A percentile compares a stretch with the other conserved stretches of the same genome.
These are phyloP conservation scores for Arremon aurantiirostris DNA, from an alignment of 2,797 vertebrate species.

Conservation along the genomic window DNA sequence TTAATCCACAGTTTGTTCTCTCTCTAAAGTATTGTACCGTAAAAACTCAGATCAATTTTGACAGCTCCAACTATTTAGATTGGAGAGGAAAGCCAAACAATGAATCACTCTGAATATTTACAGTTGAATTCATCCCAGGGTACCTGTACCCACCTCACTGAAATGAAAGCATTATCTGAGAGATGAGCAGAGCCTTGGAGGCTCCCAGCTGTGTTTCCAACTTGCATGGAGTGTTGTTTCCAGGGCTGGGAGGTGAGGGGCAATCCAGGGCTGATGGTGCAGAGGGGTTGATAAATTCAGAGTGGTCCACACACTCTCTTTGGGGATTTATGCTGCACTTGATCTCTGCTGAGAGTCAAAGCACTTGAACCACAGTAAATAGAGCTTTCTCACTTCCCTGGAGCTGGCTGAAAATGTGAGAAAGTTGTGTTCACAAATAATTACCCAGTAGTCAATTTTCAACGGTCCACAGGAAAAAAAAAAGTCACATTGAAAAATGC, in stretches of 20 bases:
- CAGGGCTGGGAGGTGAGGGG: not conserved
- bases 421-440: not conserved
- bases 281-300: not conserved
- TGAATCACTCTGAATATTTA: slow-evolving; percentile 67
- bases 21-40: slow-evolving; percentile 48
- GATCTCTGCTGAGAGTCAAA: not conserved
- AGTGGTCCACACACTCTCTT: not conserved
- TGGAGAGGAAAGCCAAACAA: slow-evolving; percentile 63
- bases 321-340: not conserved
- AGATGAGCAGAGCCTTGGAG: not conserved
- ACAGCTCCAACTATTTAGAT: slow-evolving; percentile 64
- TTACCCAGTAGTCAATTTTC: not conserved
- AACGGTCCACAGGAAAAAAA: not conserved
- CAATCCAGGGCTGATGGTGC: not conserved
- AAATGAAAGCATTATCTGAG: slow-evolving; percentile 5
- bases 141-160: slow-evolving; percentile 52
- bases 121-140: slow-evolving; percentile 59
- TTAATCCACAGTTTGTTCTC: slow-evolving; percentile 62
- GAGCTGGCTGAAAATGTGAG: not conserved
- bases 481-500: not conserved
- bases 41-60: slow-evolving; percentile 67
- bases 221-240: rapidly evolving
- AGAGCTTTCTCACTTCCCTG: not conserved
- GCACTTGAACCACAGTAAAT: not conserved
- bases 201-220: not conserved